These are phyloP conservation scores for Anhinga rufa DNA, from an alignment of 2,113 vertebrate genomes.

Conservation along the genomic window DNA sequence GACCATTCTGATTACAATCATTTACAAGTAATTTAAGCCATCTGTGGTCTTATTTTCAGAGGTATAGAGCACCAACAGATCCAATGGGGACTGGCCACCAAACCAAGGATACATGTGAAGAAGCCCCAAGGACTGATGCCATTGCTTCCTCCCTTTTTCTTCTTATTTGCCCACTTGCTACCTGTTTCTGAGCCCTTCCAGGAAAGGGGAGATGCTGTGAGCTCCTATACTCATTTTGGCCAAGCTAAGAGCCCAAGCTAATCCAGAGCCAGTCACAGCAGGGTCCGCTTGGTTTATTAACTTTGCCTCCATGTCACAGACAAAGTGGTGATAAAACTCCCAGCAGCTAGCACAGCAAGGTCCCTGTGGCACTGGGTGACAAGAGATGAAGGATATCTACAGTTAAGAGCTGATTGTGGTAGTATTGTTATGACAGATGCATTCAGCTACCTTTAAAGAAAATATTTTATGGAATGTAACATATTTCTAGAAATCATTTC, in stretches of 20 bases:
- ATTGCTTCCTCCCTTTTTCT: not conserved
- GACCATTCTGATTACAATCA: not conserved
- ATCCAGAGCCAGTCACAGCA: not conserved
- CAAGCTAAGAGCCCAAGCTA: not conserved
- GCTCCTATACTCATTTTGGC: not conserved
- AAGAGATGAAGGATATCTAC: not conserved
- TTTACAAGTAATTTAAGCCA: not conserved
- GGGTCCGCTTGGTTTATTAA: not conserved
- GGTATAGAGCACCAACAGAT: not conserved
- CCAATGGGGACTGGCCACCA: not conserved
- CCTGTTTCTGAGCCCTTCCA: not conserved
- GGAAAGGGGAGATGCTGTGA: not conserved
- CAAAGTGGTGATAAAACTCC: not conserved
- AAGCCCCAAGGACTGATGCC: not conserved
- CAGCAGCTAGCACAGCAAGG: not conserved
- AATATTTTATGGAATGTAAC: not conserved
- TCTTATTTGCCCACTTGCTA: not conserved
- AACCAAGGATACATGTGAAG: not conserved
- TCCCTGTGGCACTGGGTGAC: not conserved
- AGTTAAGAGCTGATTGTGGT: not conserved
- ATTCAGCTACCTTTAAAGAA: not conserved
- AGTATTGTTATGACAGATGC: not conserved
- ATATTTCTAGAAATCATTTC: not conserved
- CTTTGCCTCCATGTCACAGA: not conserved
- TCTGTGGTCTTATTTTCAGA: not conserved